phyloP scores from a whole-genome alignment of 2,113 vertebrate species.

The Onychostruthus taczanowskii region DNA sequence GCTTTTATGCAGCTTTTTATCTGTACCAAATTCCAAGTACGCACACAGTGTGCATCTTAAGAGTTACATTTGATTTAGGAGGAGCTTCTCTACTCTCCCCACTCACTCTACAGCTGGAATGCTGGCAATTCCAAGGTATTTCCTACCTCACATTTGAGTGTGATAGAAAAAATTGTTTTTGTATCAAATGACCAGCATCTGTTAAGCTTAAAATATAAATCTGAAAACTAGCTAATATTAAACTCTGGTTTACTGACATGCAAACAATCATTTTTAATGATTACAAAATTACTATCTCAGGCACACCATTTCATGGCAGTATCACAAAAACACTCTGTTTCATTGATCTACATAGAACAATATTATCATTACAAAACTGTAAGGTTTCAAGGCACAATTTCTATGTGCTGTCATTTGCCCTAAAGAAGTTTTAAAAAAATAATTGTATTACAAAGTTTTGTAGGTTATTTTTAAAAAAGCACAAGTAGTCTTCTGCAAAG shows the following conservation, averaged over 20 bases:
- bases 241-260: neutral
- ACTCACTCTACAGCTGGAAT: neutral
- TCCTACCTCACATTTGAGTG: neutral
- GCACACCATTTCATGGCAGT: neutral
- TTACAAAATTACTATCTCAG: neutral
- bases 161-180: neutral
- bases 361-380: neutral
- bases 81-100: neutral
- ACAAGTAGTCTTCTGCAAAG: neutral
- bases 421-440: neutral
- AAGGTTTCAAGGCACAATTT: neutral
- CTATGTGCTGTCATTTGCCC: neutral
- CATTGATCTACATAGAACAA: neutral
- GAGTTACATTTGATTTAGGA: neutral
- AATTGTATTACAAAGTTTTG: rapidly evolving
- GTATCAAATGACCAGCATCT: neutral
- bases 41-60: no score
- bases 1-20: neutral
- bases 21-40: neutral
- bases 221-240: neutral
- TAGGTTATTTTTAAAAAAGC: neutral
- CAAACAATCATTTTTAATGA: neutral
- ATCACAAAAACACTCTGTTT: neutral
- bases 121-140: neutral
- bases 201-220: neutral